Conservation (phyloP, 37 sponge, comb jelly and placozoan genomes). For the Lycopodina hypogea region DNA sequence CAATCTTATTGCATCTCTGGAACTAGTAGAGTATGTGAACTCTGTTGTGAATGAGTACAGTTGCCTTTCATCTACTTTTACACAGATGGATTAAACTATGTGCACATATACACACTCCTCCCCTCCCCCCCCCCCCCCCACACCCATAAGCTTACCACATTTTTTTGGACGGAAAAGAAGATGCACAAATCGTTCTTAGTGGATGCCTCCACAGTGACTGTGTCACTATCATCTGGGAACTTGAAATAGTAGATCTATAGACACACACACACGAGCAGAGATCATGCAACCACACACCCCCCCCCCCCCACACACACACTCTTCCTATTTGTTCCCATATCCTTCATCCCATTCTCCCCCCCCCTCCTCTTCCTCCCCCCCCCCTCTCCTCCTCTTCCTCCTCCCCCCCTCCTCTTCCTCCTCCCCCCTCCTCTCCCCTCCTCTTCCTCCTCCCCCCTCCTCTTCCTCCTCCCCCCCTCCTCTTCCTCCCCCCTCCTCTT, state of each 20-base stretch:
- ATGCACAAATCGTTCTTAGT: conserved; percentile 30
- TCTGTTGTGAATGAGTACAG: too few relatives aligned
- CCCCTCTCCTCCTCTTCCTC: not conserved
- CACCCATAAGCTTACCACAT: conserved; percentile 39
- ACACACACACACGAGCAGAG: not conserved
- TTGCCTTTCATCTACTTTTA: too few relatives aligned
- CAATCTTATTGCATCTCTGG: too few relatives aligned
- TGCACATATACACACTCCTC: too few relatives aligned
- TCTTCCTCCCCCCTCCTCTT: not conserved
- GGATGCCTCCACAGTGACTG: conserved; percentile 20
- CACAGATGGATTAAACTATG: too few relatives aligned
- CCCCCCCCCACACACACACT: not conserved
- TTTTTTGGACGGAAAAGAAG: conserved; percentile 67
- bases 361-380: not conserved
- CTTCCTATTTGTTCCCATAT: too few relatives aligned
- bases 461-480: not conserved
- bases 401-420: not conserved
- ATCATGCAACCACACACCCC: not conserved
- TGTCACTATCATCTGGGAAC: conserved; percentile 14
- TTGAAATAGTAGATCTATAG: conserved; percentile 43
- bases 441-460: not conserved
- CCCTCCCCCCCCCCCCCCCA: too few relatives aligned
- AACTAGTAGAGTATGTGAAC: too few relatives aligned
- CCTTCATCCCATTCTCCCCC: too few relatives aligned
- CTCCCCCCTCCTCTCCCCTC: not conserved